phyloP scores from a whole-genome alignment of 2,113 vertebrate species.

The Lanius ludovicianus region DNA sequence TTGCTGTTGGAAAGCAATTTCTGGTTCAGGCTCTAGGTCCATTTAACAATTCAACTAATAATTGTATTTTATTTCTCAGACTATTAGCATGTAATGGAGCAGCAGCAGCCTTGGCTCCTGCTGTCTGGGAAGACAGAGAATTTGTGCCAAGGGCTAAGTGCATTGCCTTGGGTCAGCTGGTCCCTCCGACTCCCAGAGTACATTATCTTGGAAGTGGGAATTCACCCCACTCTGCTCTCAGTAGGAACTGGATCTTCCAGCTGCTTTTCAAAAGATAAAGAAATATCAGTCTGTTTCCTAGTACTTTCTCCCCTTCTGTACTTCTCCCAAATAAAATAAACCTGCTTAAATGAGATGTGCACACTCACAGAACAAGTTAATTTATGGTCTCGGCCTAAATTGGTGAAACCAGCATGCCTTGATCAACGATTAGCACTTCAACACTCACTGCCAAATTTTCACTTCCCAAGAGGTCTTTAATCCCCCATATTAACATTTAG shows the following conservation, averaged over 20 bases:
- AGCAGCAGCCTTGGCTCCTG: not conserved
- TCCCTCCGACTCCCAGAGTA: not conserved
- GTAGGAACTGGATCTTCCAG: not conserved
- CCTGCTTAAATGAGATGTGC: not conserved
- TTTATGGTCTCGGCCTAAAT: not conserved
- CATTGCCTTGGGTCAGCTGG: not conserved
- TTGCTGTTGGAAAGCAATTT: constrained; percentile 11
- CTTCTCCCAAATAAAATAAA: not conserved
- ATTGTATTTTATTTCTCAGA: constrained; percentile 39
- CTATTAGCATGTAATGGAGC: not conserved
- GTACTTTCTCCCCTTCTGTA: not conserved
- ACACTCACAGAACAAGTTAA: not conserved
- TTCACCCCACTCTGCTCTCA: not conserved
- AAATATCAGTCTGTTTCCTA: rapidly evolving
- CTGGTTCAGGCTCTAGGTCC: constrained; percentile 17
- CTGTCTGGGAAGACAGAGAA: not conserved
- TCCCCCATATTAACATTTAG: not conserved
- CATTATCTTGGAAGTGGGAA: not conserved
- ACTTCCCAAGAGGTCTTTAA: not conserved
- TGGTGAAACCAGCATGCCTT: not conserved
- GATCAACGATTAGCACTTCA: not conserved
- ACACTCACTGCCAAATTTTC: not conserved
- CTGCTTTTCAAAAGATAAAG: not conserved
- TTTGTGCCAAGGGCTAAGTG: not conserved
- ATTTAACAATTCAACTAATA: constrained; percentile 56